Conservation (phyloP, 2,113 vertebrate genomes). For the Oriolus oriolus region DNA sequence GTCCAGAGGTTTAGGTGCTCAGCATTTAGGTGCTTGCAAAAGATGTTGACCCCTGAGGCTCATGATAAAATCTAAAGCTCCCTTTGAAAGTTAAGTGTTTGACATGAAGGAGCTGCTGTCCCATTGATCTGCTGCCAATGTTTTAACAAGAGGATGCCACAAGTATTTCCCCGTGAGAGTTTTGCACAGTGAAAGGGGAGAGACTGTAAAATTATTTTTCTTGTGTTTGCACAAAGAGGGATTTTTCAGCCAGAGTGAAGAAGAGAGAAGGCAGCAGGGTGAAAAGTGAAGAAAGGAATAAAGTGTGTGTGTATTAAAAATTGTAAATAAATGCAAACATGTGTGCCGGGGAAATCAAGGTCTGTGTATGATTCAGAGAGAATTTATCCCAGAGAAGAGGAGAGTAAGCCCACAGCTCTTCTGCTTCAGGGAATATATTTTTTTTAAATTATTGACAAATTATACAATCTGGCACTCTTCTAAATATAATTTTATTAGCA, state of each 20-base stretch:
- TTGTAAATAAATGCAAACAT: slow-evolving; percentile 8
- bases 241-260: neutral
- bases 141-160: slow-evolving; percentile 42
- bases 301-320: neutral
- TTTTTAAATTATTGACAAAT: slow-evolving; percentile 4
- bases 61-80: slow-evolving; percentile 28
- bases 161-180: neutral
- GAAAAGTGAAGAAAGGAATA: neutral
- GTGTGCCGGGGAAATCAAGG: neutral
- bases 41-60: slow-evolving; percentile 52
- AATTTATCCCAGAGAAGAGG: neutral
- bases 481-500: slow-evolving; percentile 60
- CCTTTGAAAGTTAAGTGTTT: slow-evolving; percentile 48
- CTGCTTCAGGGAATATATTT: neutral
- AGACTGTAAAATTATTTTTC: neutral
- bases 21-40: slow-evolving; percentile 42
- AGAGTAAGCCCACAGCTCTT: neutral
- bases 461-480: slow-evolving; percentile 30
- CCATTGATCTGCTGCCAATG: slow-evolving; percentile 43
- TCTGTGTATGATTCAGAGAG: neutral
- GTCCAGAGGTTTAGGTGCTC: slow-evolving; percentile 26
- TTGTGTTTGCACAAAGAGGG: neutral
- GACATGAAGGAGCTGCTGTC: slow-evolving; percentile 9
- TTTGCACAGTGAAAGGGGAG: neutral
- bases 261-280: neutral